Evolutionary conservation across 2,797 vertebrate species (phyloP), one percentile per base, ranked within the genome.

Genomic region (Eulemur rubriventer): DNA sequence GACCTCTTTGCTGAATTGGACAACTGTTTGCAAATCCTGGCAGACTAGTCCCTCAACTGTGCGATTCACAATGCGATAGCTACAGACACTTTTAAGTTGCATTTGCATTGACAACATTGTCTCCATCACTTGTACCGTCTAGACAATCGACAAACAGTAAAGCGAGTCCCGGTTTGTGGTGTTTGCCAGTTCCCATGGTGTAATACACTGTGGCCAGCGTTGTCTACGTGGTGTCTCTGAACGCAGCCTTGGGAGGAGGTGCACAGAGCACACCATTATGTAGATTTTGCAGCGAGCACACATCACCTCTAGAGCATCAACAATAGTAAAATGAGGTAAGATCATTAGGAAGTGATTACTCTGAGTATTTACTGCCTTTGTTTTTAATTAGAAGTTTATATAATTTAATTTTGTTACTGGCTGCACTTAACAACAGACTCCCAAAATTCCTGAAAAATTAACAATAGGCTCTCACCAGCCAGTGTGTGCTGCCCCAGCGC

Each of bases 241-340:
- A 14, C 22, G 1, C 69, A 16, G 89, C 22, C 35, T 24, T 0
- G 17, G 9, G 33, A 30, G 72, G 43, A 30, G 33, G 18, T 0
- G 0, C 55, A 0, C 30, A 22, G 10, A 12, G 14, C 18, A 1
- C 0, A 1, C 33, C 4, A 0, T 20, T 8, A n/a, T 0, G 1
- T 1, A 2, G 8, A 4, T 6, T 18, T 35, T 18, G 13, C 18
- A 12, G 18, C 2, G 3, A 12, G 22, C 4, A 7, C 14, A 59
- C 63, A 33, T 24, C 11, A 75, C 59, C 17, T 26, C 10, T 12
- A 85, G 69, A 22, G 35, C 30, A 7, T 80, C 6, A 1, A 8
- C 13, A 3, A 30, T 0, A 41, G 48, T 18, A 20, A 92, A 78
- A 43, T 8, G 16, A 59, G 50, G 43, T 24, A 26, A 38, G 61